These are phyloP conservation scores for Pseudomyrmex cubaensis DNA, from an alignment of 1,140 invertebrate genomes.

Conservation along the genomic window DNA sequence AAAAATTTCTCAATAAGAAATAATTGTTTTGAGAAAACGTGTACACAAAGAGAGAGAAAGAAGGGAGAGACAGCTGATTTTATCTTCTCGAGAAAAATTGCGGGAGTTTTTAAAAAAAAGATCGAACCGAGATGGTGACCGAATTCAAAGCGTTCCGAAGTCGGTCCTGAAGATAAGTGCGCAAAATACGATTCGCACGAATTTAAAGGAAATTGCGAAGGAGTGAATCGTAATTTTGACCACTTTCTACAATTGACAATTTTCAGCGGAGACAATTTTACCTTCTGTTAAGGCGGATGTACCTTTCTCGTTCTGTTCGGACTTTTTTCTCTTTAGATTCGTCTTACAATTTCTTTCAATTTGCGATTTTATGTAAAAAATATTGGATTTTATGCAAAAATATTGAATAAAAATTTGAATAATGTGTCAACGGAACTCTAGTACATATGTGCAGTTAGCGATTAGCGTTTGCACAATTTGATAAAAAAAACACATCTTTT, in stretches of 20 bases:
- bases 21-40: not conserved
- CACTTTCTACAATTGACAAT: constrained; percentile 55
- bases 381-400: constrained; percentile 12
- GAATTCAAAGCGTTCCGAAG: not conserved
- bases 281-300: constrained; percentile 42
- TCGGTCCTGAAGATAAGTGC: not conserved
- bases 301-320: constrained; percentile 23
- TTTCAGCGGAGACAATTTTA: constrained; percentile 48
- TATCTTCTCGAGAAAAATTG: not conserved
- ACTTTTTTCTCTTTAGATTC: constrained; percentile 33
- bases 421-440: not conserved
- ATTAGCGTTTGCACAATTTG: not conserved
- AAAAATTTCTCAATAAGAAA: constrained; percentile 3
- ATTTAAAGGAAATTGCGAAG: constrained; percentile 37
- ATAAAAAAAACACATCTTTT: not conserved
- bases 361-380: not conserved
- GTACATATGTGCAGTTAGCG: not conserved
- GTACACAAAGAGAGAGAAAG: too few species aligned
- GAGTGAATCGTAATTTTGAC: constrained; percentile 50
- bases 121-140: not conserved
- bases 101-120: not conserved
- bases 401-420: not conserved
- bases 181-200: constrained; percentile 15
- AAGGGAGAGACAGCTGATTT: not conserved
- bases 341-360: constrained; percentile 24